These are phyloP conservation scores for Solenopsis fugax DNA, from an alignment of 1,140 invertebrate genomes.

Conservation along the genomic window DNA sequence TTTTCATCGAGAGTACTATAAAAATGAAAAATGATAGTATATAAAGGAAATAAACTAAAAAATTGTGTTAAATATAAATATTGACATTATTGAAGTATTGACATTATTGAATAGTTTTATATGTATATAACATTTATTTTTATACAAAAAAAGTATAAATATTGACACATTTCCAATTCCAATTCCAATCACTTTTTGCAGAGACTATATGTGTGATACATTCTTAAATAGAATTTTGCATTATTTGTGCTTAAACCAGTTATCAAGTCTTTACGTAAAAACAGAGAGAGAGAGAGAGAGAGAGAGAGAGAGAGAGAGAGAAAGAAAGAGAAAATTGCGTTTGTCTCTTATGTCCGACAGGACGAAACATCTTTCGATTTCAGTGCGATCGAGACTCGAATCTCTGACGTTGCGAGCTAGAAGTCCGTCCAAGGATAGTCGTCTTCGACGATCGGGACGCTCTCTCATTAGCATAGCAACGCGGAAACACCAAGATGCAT, in stretches of 20 bases:
- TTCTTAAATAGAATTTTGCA: not conserved
- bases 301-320: slow-evolving; percentile 16
- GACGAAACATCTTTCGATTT: slow-evolving; percentile 34
- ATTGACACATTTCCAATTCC: no score
- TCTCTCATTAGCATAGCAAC: slow-evolving; percentile 80
- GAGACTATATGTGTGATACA: no score
- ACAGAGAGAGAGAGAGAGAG: not conserved
- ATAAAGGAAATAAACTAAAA: no score
- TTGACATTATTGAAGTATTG: no score
- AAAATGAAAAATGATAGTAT: no score
- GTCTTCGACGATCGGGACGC: slow-evolving; percentile 66
- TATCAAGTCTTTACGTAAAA: not conserved
- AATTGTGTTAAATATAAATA: no score
- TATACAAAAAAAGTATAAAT: no score
- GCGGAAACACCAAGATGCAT: slow-evolving; percentile 75
- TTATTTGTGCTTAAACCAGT: not conserved
- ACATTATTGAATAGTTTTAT: no score
- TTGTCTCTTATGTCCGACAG: slow-evolving; percentile 10
- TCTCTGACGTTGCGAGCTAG: slow-evolving; percentile 22
- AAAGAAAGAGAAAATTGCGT: not conserved
- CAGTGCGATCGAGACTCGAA: slow-evolving; percentile 24
- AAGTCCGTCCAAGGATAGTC: slow-evolving; percentile 69
- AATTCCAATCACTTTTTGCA: no score
- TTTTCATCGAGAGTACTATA: no score
- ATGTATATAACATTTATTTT: no score